Conservation (phyloP, 2,113 vertebrate species). For the Motacilla tschutschensis region DNA sequence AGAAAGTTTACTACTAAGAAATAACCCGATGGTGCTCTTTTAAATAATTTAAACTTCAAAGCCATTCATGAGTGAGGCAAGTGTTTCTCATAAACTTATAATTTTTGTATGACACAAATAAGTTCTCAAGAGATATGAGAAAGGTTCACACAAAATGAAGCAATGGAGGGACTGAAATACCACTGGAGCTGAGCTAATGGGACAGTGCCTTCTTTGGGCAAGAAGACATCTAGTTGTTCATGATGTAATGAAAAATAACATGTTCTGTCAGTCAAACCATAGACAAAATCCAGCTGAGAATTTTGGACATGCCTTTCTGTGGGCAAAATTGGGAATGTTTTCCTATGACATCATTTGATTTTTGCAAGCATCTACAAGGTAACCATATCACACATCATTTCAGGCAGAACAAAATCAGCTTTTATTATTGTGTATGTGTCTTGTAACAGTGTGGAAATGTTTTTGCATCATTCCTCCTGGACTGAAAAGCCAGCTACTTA, state of each 20-base stretch:
- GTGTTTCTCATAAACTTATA: background rate
- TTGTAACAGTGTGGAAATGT: background rate
- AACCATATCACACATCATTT: background rate
- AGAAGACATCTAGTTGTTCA: background rate
- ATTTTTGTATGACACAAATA: background rate
- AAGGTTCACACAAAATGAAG: background rate
- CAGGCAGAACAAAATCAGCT: background rate
- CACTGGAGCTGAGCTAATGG: background rate
- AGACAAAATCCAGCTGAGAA: background rate
- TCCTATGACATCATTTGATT: background rate
- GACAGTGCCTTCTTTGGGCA: background rate
- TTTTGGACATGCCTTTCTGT: background rate
- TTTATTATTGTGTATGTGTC: background rate
- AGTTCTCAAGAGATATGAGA: background rate
- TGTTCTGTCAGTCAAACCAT: background rate
- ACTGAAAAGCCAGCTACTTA: background rate
- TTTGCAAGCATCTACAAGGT: background rate
- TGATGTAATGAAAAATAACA: conserved; percentile 2
- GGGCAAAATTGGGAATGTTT: background rate
- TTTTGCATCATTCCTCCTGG: background rate
- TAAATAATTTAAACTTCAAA: background rate
- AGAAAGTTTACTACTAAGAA: background rate
- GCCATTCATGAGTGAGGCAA: background rate
- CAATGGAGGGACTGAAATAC: background rate
- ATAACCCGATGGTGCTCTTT: rapidly evolving